A percentile compares a stretch with the other conserved stretches of the same genome.
Conservation (phyloP, 2,113 vertebrate genomes). For the Labeo catla region DNA sequence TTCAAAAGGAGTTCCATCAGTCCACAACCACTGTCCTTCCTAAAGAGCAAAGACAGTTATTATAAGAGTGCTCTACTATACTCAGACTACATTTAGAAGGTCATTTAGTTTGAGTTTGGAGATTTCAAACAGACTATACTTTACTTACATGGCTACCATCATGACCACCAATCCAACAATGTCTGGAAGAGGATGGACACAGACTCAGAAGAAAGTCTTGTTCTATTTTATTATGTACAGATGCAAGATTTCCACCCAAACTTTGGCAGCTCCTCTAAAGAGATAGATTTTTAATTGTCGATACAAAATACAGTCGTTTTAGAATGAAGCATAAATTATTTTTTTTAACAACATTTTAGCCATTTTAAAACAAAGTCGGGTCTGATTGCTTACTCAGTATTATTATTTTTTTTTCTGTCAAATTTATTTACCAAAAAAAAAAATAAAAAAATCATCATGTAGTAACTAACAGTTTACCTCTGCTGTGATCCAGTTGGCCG, state of each 20-base stretch:
- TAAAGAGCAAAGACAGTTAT: neutral
- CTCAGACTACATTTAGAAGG: neutral
- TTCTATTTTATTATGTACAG: neutral
- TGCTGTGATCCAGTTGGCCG: neutral
- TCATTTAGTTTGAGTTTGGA: neutral
- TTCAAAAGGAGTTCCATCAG: conserved; percentile 22
- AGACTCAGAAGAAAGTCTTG: neutral
- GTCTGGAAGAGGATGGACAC: neutral
- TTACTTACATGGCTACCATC: neutral
- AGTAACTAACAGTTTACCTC: neutral
- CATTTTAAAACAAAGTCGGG: no score
- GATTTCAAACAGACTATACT: neutral
- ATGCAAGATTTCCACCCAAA: neutral
- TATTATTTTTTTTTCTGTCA: no score
- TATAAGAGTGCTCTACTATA: neutral
- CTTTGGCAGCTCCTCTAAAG: neutral
- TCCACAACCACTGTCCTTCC: neutral
- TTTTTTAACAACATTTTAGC: no score
- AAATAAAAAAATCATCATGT: neutral
- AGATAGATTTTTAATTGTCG: neutral
- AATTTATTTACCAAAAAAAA: no score
- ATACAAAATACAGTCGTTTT: neutral
- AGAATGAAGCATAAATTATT: neutral
- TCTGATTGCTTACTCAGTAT: no score
- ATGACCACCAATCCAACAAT: neutral